A percentile compares a stretch with the other conserved stretches of the same genome.
phyloP scores from a whole-genome alignment of 2,888 invertebrate species.

The Thalpophila matura region DNA sequence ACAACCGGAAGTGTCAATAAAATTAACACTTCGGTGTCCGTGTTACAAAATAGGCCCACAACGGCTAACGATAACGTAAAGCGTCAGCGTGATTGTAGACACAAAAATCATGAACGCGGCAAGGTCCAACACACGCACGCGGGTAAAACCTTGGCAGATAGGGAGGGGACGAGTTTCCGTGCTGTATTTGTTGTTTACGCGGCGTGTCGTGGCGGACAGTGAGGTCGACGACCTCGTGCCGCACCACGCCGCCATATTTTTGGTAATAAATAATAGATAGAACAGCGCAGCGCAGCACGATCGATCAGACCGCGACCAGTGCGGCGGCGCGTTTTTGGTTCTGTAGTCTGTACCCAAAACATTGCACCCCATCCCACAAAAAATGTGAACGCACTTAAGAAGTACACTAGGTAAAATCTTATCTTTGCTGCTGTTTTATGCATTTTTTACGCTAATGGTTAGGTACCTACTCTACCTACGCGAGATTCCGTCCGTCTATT shows the following conservation, averaged over 20 bases:
- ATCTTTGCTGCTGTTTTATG: slow-evolving; percentile 17
- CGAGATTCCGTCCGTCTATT: too few relatives aligned
- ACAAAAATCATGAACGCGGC: slow-evolving; percentile 36
- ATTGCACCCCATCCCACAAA: slow-evolving; percentile 75
- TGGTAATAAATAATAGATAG: slow-evolving; percentile 89
- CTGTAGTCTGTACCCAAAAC: slow-evolving; percentile 78
- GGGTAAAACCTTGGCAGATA: slow-evolving; percentile 68
- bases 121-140: slow-evolving; percentile 50
- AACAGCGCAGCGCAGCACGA: slow-evolving; percentile 84
- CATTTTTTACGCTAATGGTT: too few relatives aligned
- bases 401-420: slow-evolving; percentile 55
- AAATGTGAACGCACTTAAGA: slow-evolving; percentile 53
- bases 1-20: too few relatives aligned
- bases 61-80: slow-evolving; percentile 24
- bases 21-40: slow-evolving; percentile 27
- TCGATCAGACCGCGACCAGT: slow-evolving; percentile 82
- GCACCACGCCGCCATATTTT: slow-evolving; percentile 88
- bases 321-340: slow-evolving; percentile 80
- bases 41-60: slow-evolving; percentile 26
- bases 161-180: slow-evolving; percentile 80
- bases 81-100: slow-evolving; percentile 10
- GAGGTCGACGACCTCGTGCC: slow-evolving; percentile 83
- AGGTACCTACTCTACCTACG: too few relatives aligned
- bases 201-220: slow-evolving; percentile 73
- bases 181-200: slow-evolving; percentile 85